Base-by-base conservation (phyloP, 2,113 vertebrate species). In the Odontophorus gujanensis region DNA sequence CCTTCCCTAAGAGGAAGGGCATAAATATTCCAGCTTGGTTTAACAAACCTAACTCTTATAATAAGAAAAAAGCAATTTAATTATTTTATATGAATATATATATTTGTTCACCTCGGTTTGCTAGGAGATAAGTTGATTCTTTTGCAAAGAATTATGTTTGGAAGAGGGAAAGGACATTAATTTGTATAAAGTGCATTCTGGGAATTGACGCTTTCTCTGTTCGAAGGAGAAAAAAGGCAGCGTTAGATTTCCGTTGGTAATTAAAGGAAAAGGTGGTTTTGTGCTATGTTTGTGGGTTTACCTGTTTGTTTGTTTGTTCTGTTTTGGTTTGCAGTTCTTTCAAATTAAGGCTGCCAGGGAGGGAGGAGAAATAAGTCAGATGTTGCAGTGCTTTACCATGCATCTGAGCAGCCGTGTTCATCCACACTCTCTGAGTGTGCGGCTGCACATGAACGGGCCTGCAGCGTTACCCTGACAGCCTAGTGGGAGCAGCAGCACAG, bases 1-100 rank as follows among this genome's bases (percentile, higher is more conserved):
- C 93, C 95, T 97, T 96, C 48, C 86, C 85, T 90, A 93, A 95
- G 47, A 97, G 93, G 75, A 96, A 97, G 96, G 92, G 55, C 77
- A 97, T 97, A 97, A 96, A 96, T 96, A 96, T 88, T 81, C 80
- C 30, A 19, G 81, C 80, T 81, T 59, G 13, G 48, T 85, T 96
- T 95, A 92, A 86, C 81, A 97, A 97, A 97, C 86, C 79, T 92
- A 95, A 93, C 86, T 95, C 81, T 72, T 89, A 87, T 68, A 83
- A 91, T 81, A 83, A 59, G 36, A 78, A 81, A 87, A 91, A 87
- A 78, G 36, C 62, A 89, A 91, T 93, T 82, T 91, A 89, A 92
- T 96, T 93, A 66, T 95, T 96, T 83, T 62, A 36, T 81, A 55
- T 57, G 34, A 43, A 45, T 43, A 77, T 78, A 63, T 81, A 32